phyloP scores from a whole-genome alignment of 2,113 vertebrate species.

The Labeo rohita region DNA sequence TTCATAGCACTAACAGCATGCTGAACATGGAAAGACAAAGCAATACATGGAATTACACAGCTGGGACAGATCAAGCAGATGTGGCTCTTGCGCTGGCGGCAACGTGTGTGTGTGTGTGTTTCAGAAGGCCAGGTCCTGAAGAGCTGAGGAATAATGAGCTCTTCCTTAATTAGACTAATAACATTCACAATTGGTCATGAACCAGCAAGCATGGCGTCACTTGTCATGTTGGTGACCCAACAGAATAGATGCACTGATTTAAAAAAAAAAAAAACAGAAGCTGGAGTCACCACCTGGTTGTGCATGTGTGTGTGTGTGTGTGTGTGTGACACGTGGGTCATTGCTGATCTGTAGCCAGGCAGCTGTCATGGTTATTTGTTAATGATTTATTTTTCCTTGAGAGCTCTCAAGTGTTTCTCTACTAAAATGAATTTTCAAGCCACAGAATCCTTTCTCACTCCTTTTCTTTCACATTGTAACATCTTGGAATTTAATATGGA shows the following conservation, averaged over 20 bases:
- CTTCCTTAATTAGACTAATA: slow-evolving; percentile 61
- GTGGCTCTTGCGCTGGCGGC: slow-evolving; percentile 20
- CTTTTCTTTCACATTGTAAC: neutral
- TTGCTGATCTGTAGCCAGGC: slow-evolving; percentile 21
- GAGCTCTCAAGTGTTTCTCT: neutral
- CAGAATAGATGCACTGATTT: neutral
- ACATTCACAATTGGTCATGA: slow-evolving; percentile 51
- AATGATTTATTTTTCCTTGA: slow-evolving; percentile 39
- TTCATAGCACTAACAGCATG: slow-evolving; percentile 18
- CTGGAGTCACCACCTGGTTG: slow-evolving; percentile 22
- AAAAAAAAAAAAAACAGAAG: no score
- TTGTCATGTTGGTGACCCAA: slow-evolving; percentile 35
- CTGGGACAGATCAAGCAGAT: slow-evolving; percentile 62
- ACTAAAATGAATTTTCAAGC: neutral
- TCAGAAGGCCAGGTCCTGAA: slow-evolving; percentile 42
- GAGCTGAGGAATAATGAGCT: slow-evolving; percentile 36
- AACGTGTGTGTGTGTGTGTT: slow-evolving; percentile 9
- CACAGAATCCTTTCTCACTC: neutral
- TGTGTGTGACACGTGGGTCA: slow-evolving; percentile 35
- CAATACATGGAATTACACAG: slow-evolving; percentile 43
- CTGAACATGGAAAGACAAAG: slow-evolving; percentile 28
- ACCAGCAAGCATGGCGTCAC: slow-evolving; percentile 36
- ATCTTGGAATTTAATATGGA: neutral
- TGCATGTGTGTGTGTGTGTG: slow-evolving; percentile 17
- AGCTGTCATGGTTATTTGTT: slow-evolving; percentile 53